Base-by-base conservation (phyloP, 2,888 invertebrate species). In the Helicoverpa assulta region DNA sequence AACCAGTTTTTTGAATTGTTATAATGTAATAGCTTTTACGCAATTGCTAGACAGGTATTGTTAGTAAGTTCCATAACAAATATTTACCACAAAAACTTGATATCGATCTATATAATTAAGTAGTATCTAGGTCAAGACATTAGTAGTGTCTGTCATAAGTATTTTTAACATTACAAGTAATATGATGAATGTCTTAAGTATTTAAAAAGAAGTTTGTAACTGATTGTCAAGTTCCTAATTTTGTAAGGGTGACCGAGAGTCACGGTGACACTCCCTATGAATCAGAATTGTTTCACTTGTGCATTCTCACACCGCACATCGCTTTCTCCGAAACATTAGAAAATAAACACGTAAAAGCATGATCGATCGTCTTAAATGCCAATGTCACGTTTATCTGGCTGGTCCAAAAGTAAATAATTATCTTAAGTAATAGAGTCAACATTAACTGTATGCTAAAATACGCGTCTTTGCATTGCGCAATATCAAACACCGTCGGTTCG, bases 361-460 rank as follows among this genome's bases (percentile, higher is more conserved):
- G 56, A 60, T 75, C 29, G 37, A 59, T 54, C 47, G 52, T 7
- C 61, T 68, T 54, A 82, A 82, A 77, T 80, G 76, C 75, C 84
- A 76, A 84, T 78, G 82, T 71, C 84, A 84, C 78, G 80, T 80
- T 80, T 80, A 71, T 69, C 50, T 71, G 43, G 59, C 55, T 58
- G 63, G n/a, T n/a, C 56, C 43, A 50, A 70, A 54, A 61, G 70
- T 70, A 83, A 83, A 82, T 74, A 80, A 54, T 40, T 40, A 66
- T 71, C 61, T 63, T 70, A 73, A 84, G 70, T 63, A 40, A 52
- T 59, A 65, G 29, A 73, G 70, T 82, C 76, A 83, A 83, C 71
- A 84, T 70, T 64, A 67, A 68, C 68, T 59, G 61, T 75, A 72
- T 72, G 83, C 70, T 83, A 83, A 83, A 82, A 80, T 78, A 76